Evolutionary conservation across 2,888 invertebrate species (phyloP), one percentile per base, ranked within the genome.

Genomic region (Cryptus armator): DNA sequence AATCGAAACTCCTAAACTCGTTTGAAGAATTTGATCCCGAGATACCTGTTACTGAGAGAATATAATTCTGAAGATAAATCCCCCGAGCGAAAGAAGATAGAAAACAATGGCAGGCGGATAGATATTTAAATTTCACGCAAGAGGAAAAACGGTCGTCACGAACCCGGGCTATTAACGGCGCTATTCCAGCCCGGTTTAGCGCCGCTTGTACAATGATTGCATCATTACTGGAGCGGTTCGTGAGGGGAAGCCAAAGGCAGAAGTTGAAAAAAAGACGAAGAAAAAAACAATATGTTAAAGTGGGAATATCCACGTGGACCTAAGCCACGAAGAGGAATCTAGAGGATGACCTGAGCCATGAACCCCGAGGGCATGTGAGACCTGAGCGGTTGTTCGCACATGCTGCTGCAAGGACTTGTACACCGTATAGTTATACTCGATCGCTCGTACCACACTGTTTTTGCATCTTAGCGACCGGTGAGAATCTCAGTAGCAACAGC

Each of bases 191-290:
- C 66, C 48, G 66, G 16, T 66, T 44, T 46, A 56, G 9, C 37
- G n/a, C 32, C 29, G 24, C 62, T 24, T 44, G 62, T 62, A 72
- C 59, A 44, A 59, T 80, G 86, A 88, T 89, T 89, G 85, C 87
- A 82, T 89, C 88, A 89, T 90, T 90, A 89, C 84, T 86, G 83
- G 86, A 85, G 80, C 81, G 86, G 59, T 82, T 84, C 64, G 76
- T 43, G 78, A 81, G 43, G 59, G 74, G 29, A 62, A 74, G 59
- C 14, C 12, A 24, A 44, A 74, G 59, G 19, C n/a, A 16, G 10
- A 16, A 32, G 56, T 64, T 19, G 56, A 78, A 78, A 32, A 32
- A 46, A 24, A 37, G 37, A 37, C 37, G 7, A 37, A 37, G 37
- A 37, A 1, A 37, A 37, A 37, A 9, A 24, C 19, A 62, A 14